Conservation (phyloP, 2,888 invertebrate species). For the Harpalus rubripes region DNA sequence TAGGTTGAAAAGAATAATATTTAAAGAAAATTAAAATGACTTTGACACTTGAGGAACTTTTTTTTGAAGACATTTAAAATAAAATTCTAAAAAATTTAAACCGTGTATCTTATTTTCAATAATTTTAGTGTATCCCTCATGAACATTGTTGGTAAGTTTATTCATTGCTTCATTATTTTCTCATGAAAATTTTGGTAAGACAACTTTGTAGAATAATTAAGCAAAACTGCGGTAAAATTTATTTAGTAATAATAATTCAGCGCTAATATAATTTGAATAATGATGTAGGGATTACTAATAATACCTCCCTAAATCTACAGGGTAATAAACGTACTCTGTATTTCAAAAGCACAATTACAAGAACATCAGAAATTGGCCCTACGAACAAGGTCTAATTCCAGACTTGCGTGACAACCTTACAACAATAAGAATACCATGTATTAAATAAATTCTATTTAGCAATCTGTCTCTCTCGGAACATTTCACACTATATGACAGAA, state of each 20-base stretch:
- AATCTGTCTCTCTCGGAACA: not conserved
- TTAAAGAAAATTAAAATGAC: too few relatives aligned
- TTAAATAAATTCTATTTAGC: not conserved
- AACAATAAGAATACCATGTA: constrained; percentile 2
- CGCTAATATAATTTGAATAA: constrained; percentile 41
- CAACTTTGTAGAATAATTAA: not conserved
- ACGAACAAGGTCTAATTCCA: constrained; percentile 1
- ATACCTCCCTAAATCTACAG: constrained; percentile 24
- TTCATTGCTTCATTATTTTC: too few relatives aligned
- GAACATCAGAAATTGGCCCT: constrained; percentile 19
- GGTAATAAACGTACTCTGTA: constrained; percentile 41
- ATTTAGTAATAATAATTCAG: constrained; percentile 23
- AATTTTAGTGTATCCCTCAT: too few relatives aligned
- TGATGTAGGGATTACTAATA: constrained; percentile 41
- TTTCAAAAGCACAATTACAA: constrained; percentile 38
- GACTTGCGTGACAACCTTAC: constrained; percentile 8
- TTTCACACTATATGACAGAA: not conserved
- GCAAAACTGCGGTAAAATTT: constrained; percentile 17
- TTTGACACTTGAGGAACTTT: too few relatives aligned
- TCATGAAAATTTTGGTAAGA: too few relatives aligned
- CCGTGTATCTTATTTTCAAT: too few relatives aligned
- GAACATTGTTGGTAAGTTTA: too few relatives aligned
- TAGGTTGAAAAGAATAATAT: too few relatives aligned
- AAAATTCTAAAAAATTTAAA: too few relatives aligned
- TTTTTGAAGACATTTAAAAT: too few relatives aligned